Evolutionary conservation across 1,140 invertebrate species (phyloP).

Genomic region (Cotesia glomerata): DNA sequence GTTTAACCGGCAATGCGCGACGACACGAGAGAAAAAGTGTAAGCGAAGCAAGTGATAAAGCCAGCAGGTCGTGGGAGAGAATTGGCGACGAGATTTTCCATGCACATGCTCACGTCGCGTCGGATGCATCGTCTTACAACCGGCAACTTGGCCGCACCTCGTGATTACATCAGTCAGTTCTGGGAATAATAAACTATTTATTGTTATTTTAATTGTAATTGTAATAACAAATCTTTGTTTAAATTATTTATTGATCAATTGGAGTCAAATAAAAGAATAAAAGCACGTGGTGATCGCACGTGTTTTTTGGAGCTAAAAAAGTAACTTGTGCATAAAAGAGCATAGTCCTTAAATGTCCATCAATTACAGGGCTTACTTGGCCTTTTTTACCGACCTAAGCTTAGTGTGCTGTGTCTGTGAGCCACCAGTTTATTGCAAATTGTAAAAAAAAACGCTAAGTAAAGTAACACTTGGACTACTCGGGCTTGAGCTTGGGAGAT

Average conservation of each 20-base stretch:
- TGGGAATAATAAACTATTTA: neutral
- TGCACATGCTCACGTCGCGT: slow-evolving; percentile 30
- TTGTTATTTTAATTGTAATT: neutral
- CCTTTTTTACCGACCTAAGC: neutral
- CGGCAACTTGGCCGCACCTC: slow-evolving; percentile 23
- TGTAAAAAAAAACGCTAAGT: neutral
- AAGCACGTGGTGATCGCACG: neutral
- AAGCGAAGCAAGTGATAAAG: slow-evolving; percentile 35
- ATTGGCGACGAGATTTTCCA: slow-evolving; percentile 32
- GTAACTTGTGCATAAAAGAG: neutral
- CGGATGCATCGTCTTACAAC: slow-evolving; percentile 21
- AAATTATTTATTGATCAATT: neutral
- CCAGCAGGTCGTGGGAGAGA: slow-evolving; percentile 36
- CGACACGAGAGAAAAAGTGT: slow-evolving; percentile 35
- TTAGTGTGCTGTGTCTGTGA: neutral
- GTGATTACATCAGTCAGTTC: neutral
- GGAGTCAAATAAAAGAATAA: neutral
- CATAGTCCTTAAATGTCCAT: slow-evolving; percentile 31
- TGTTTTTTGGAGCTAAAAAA: neutral
- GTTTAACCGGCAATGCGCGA: slow-evolving; percentile 21
- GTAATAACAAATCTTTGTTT: neutral
- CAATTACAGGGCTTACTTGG: slow-evolving; percentile 26
- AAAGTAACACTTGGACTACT: neutral
- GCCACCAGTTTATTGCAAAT: neutral
- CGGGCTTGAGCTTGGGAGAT: neutral